phyloP scores from a whole-genome alignment of 2,113 vertebrate genomes.

The Tyrannus savana region DNA sequence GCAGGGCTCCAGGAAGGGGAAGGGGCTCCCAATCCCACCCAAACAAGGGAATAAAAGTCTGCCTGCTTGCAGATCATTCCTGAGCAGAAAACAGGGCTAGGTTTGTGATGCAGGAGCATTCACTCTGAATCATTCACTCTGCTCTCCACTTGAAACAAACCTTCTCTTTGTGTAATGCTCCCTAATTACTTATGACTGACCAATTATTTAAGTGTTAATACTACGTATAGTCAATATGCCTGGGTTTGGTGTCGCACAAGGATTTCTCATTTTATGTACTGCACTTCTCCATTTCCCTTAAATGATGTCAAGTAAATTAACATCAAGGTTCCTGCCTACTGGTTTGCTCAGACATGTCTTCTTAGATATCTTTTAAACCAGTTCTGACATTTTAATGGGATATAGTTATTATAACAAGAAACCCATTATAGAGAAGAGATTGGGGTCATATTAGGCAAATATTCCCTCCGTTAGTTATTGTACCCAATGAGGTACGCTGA shows the following conservation, averaged over 20 bases:
- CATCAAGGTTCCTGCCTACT: conserved; percentile 13
- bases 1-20: not conserved
- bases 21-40: not conserved
- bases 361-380: conserved; percentile 28
- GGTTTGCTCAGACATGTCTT: conserved; percentile 5
- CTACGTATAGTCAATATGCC: conserved; percentile 18
- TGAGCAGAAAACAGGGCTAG: conserved; percentile 1
- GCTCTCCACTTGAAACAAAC: not conserved
- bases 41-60: not conserved
- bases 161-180: conserved; percentile 13
- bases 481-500: not conserved
- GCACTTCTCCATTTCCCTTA: not conserved
- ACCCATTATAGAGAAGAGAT: not conserved
- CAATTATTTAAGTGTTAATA: conserved; percentile 33
- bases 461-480: not conserved
- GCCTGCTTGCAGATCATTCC: not conserved
- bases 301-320: conserved; percentile 37
- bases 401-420: conserved; percentile 37
- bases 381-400: conserved; percentile 37
- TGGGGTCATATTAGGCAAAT: conserved; percentile 42
- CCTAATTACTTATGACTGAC: conserved; percentile 35
- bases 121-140: not conserved
- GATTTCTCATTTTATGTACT: conserved; percentile 13
- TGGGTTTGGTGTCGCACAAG: not conserved
- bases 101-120: not conserved